A percentile compares a stretch with the other conserved stretches of the same genome.
Evolutionary conservation across 2,797 vertebrate genomes (phyloP).

Genomic region (Protonibea diacanthus): DNA sequence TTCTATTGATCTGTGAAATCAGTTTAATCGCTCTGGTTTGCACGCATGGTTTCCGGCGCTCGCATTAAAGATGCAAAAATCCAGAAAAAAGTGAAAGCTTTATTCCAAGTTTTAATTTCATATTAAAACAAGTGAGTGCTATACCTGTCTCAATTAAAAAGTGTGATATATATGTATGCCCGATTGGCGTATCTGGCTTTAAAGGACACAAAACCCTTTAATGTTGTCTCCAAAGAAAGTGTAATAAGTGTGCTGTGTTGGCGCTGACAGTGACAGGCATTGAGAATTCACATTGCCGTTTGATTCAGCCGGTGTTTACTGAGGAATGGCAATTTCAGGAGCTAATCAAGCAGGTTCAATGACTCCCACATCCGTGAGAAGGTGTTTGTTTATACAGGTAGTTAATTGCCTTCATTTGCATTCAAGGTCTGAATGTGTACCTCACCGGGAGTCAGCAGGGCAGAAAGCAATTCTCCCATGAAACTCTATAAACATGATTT

Average conservation of each 20-base stretch:
- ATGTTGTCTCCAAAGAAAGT: neutral
- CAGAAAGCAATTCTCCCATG: neutral
- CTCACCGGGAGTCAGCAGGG: neutral
- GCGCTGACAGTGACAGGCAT: neutral
- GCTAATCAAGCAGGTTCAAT: neutral
- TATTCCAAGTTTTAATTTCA: neutral
- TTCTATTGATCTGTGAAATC: conserved; percentile 7
- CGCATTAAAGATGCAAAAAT: no score
- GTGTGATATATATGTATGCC: no score
- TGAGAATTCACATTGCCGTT: neutral
- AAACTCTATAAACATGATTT: neutral
- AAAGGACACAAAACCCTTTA: neutral
- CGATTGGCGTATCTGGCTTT: neutral
- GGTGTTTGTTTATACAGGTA: conserved; percentile 42
- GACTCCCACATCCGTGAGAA: conserved; percentile 16
- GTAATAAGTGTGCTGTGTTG: neutral
- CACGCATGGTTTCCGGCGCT: no score
- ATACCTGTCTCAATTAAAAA: no score
- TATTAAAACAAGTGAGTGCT: neutral
- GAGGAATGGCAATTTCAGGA: neutral
- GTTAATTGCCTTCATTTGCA: conserved; percentile 46
- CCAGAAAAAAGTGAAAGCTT: neutral
- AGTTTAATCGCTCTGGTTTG: neutral
- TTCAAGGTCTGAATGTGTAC: conserved; percentile 33
- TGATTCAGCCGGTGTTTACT: neutral